Evolutionary conservation across 1,140 invertebrate genomes (phyloP), one percentile per base, ranked within the genome.

Genomic region (Pararge aegeria): DNA sequence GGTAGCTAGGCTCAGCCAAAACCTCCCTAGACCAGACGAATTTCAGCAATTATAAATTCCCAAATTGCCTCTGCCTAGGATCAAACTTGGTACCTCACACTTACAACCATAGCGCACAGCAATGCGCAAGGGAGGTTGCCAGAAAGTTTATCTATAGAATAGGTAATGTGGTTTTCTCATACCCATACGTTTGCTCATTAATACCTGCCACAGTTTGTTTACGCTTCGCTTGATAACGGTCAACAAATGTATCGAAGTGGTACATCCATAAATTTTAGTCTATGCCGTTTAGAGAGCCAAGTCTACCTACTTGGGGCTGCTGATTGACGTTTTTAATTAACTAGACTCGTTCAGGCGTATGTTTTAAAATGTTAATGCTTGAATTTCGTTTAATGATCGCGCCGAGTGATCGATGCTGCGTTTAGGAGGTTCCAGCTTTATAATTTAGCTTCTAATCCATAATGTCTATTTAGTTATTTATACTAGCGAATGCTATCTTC

Each of bases 351-450:
- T 58, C 66, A 55, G 58, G 64, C 57, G 61, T 69, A 66, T 70
- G 66, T 75, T 70, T 67, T 70, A 61, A n/a, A 68, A 65, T 62
- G 51, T 59, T 60, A 66, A 65, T 66, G 55, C 61, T 72, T 65
- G 66, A 68, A 61, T 57, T 73, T 67, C 61, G 72, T 74, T 70
- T 68, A 70, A 71, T 64, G 63, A 50, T 57, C 30, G 18, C 52
- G 61, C 61, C 21, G 62, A 77, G 64, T 75, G 72, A 76, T 75
- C 67, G 74, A 79, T 77, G 59, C 66, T 5, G 38, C 12, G 13
- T 40, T 40, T 10, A 40, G 38, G 38, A 40, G 3, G 13, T 16
- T 40, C 13, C 5, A 15, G 10, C 24, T 2, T 34, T 34, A 7
- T 9, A 4, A 27, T 27, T 4, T 1, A 27, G 27, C 10, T 34